Base-by-base conservation (phyloP, 1,140 invertebrate genomes). In the Diabrotica virgifera region DNA sequence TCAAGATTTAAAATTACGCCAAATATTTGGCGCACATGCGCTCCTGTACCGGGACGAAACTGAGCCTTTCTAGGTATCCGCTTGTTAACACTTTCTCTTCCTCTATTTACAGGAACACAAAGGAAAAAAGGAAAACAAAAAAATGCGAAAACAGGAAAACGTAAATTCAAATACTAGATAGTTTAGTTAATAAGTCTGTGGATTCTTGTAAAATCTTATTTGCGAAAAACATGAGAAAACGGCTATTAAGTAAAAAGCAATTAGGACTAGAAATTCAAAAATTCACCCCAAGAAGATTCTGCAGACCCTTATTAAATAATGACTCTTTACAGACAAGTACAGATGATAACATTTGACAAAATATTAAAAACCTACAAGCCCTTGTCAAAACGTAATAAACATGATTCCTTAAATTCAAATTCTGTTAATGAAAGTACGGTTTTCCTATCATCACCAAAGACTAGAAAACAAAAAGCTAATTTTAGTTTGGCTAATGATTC, bases 201-300 rank as follows among this genome's bases (percentile, higher is more conserved):
- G 55, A 57, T 57, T 36, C 55, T 37, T 57, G 37, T 12, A 57
- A 57, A n/a, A 36, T 57, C 10, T n/a, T 57, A 11, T 57, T 57
- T 57, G 55, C 55, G 10, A 57, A 57, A 37, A 57, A 57, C 10
- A 57, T 57, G 55, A 57, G 36, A n/a, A 57, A 57, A 37, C 35
- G 55, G n/a, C 12, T 57, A 36, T 12, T 57, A 11, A n/a, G 24
- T 5, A 36, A n/a, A 57, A 57, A 57, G 55, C 14, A 14, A 10
- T 4, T 5, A 13, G 37, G 37, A 37, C 11, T 6, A 2, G 11
- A 9, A 12, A 37, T 57, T n/a, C 35, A 37, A 40, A 9, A 24
- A 11, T 12, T 57, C 5, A 36, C 55, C 10, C 35, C 24, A 36
- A 57, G 55, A 37, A 46, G n/a, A 10, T 5, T 5, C 8, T 12